These are phyloP conservation scores for Porites cylindrica DNA, from an alignment of 92 coral and sea anemone genomes.

Conservation along the genomic window DNA sequence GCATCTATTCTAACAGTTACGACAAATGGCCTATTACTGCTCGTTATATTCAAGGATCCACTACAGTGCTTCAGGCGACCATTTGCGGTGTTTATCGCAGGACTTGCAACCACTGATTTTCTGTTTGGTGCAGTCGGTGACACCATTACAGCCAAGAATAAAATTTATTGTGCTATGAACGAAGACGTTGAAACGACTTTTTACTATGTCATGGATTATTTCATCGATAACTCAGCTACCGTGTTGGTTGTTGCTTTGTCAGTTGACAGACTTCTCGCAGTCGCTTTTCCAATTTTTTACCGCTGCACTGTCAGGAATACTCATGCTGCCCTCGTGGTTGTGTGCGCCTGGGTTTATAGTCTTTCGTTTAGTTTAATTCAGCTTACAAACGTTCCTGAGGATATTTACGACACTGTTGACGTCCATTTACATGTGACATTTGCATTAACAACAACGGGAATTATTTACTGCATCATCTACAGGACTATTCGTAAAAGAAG, in stretches of 20 bases:
- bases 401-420: constrained; percentile 46
- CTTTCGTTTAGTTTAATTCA: background rate
- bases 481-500: constrained; percentile 26
- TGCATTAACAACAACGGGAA: constrained; percentile 43
- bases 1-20: constrained; percentile 23
- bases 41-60: constrained; percentile 67
- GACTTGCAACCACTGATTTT: constrained; percentile 54
- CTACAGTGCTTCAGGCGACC: constrained; percentile 59
- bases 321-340: background rate
- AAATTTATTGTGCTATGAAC: constrained; percentile 34
- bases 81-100: constrained; percentile 53
- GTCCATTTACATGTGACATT: constrained; percentile 47
- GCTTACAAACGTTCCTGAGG: background rate
- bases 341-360: background rate
- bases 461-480: constrained; percentile 32
- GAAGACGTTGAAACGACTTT: constrained; percentile 36
- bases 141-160: constrained; percentile 43
- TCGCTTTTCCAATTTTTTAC: background rate
- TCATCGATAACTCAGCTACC: constrained; percentile 59
- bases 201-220: constrained; percentile 41
- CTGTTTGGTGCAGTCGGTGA: constrained; percentile 55
- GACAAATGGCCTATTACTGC: constrained; percentile 44
- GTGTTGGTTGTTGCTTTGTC: constrained; percentile 51
- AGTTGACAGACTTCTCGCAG: constrained; percentile 53
- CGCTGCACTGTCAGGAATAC: background rate